phyloP scores from a whole-genome alignment of 2,888 invertebrate genomes.

The Leucophenga maculata region DNA sequence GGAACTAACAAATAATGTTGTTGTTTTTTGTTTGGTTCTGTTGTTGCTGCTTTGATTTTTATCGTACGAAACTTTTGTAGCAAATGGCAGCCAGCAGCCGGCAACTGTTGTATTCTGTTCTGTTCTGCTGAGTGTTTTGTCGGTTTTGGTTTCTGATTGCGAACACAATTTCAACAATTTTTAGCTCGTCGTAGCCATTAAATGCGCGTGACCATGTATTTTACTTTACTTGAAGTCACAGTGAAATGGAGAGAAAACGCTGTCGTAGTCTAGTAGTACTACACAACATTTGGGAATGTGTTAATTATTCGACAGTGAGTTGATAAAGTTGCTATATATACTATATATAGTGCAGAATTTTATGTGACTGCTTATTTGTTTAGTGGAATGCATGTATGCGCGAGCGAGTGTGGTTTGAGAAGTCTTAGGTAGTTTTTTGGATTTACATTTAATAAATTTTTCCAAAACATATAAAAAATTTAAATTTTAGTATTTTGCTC shows the following conservation, averaged over 20 bases:
- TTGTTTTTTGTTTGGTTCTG: conserved; percentile 19
- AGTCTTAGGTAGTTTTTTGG: too few relatives aligned
- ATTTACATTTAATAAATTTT: too few relatives aligned
- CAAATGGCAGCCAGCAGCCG: conserved; percentile 23
- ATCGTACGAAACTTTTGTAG: conserved; percentile 32
- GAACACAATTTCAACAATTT: conserved; percentile 25
- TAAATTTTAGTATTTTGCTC: too few relatives aligned
- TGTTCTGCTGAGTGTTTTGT: neutral
- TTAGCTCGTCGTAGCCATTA: neutral
- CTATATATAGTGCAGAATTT: too few relatives aligned
- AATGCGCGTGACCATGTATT: conserved; percentile 22
- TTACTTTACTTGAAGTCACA: neutral
- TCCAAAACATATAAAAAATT: too few relatives aligned
- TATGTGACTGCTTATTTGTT: neutral
- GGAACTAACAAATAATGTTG: conserved; percentile 30
- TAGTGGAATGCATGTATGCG: neutral
- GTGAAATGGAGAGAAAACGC: conserved; percentile 41
- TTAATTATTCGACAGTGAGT: conserved; percentile 37
- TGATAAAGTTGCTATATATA: conserved; percentile 8
- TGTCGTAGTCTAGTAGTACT: conserved; percentile 51
- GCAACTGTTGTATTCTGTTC: neutral
- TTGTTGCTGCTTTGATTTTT: conserved; percentile 42
- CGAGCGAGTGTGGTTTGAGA: neutral
- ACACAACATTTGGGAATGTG: conserved; percentile 45
- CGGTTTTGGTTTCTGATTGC: too few relatives aligned